Evolutionary conservation across 1,140 invertebrate species (phyloP).

Genomic region (Psilanteris sp.): DNA sequence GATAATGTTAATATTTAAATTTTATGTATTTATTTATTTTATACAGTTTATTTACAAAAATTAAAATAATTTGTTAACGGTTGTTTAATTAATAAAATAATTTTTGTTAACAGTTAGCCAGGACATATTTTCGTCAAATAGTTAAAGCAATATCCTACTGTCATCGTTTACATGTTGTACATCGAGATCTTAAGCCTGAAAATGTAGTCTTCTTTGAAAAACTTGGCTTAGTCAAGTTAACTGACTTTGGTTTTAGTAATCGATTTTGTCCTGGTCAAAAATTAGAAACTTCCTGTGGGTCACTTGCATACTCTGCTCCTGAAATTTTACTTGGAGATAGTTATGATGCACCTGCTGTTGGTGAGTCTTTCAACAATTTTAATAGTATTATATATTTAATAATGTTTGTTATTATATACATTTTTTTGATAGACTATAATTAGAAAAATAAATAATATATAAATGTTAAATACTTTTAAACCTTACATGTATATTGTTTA

Average conservation of each 20-base stretch:
- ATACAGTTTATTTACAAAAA: no score
- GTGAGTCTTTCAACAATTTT: constrained; percentile 79
- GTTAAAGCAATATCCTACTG: constrained; percentile 98
- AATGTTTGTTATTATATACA: not conserved
- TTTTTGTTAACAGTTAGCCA: constrained; percentile 83
- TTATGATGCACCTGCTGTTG: constrained; percentile 95
- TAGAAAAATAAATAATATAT: no score
- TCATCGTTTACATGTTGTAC: constrained; percentile 95
- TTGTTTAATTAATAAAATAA: no score
- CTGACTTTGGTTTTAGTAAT: constrained; percentile 99
- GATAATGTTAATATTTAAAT: no score
- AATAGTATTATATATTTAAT: not conserved
- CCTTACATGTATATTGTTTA: no score
- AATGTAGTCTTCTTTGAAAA: constrained; percentile 99
- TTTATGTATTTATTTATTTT: no score
- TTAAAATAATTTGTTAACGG: no score
- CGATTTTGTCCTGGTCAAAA: constrained; percentile 98
- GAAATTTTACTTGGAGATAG: constrained; percentile 98
- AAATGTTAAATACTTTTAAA: no score
- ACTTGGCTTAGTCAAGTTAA: constrained; percentile 97
- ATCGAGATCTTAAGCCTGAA: constrained; percentile 98
- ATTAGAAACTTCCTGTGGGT: constrained; percentile 99
- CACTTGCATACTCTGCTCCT: constrained; percentile 98
- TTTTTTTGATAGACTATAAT: no score
- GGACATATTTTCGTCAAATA: constrained; percentile 97